Conservation (phyloP, 30 jellyfish, hydroid and myxozoan species). For the Aurelia coerulea region DNA sequence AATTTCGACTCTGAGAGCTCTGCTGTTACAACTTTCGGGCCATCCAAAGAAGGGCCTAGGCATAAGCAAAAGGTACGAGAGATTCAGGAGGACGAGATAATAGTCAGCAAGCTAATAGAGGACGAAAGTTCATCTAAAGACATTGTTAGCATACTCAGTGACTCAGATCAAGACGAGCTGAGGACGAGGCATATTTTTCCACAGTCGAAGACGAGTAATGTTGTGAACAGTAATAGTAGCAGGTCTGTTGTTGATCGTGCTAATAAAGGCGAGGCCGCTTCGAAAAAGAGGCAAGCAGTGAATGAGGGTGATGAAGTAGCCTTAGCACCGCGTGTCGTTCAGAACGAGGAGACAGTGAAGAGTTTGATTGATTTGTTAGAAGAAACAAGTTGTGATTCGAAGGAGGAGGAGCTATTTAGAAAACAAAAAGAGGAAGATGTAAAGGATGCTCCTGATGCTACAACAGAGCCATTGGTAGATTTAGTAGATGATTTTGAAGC, state of each 20-base stretch:
- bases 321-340: neutral
- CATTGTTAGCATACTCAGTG: neutral
- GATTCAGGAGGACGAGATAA: neutral
- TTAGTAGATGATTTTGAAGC: too few species aligned
- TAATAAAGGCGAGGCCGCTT: conserved; percentile 27
- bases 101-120: neutral
- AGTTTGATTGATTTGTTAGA: conserved; percentile 59
- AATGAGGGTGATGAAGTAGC: neutral
- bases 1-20: too few species aligned
- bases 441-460: too few species aligned
- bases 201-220: neutral
- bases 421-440: neutral
- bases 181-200: neutral
- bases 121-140: neutral
- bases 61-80: too few species aligned
- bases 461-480: too few species aligned
- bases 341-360: neutral
- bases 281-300: neutral
- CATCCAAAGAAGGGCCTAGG: too few species aligned
- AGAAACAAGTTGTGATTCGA: conserved; percentile 61
- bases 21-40: too few species aligned
- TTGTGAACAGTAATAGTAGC: neutral
- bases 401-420: conserved; percentile 43
- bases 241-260: neutral
- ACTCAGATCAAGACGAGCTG: neutral